Base-by-base conservation (phyloP, 53 echinoderm and acorn worm genomes). In the Henricia sp. region DNA sequence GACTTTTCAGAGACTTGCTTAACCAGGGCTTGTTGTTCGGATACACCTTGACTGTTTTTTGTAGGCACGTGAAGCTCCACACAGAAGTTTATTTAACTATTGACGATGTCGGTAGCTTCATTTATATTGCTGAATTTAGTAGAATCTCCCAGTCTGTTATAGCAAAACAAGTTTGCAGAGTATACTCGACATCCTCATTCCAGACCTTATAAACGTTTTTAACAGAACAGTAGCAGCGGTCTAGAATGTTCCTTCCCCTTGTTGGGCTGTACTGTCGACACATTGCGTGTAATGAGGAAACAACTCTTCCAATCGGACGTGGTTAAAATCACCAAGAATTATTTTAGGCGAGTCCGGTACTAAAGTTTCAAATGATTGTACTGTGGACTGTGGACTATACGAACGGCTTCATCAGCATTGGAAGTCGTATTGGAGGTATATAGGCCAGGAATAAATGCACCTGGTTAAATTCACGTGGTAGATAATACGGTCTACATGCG, bases 1-100 rank as follows among this genome's bases (percentile, higher is more conserved):
- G 59, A 32, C 59, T 19, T 57, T 62, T 72, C 29, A 85, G 62
- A 38, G 71, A 71, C 63, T 85, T 72, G 28, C 32, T 85, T 2
- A 85, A 37, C 73, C 73, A 72, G 35, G 72, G 71, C 56, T 85
- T 85, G 42, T 59, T 37, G 30, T 72, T 85, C 59, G 72, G 72
- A 55, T 23, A 85, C n/a, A 41, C 30, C n/a, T 85, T 85, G n/a
- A 60, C 43, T 57, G 23, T 59, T n/a, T 32, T 39, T 72, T 30
- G 48, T 54, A 38, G 32, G 29, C 48, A 72, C 73, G 26, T 60
- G 63, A 14, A 65, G 41, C 26, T 71, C 48, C 71, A 58, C 73
- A 72, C 72, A 72, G 33, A 85, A 71, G 32, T 24, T 38, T 30
- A 85, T 33, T n/a, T 72, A 85, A 25, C 72, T 59, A 54, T 59